Evolutionary conservation across 2,888 invertebrate species (phyloP), one percentile per base, ranked within the genome.

Genomic region (Lordiphosa fenestrarum): DNA sequence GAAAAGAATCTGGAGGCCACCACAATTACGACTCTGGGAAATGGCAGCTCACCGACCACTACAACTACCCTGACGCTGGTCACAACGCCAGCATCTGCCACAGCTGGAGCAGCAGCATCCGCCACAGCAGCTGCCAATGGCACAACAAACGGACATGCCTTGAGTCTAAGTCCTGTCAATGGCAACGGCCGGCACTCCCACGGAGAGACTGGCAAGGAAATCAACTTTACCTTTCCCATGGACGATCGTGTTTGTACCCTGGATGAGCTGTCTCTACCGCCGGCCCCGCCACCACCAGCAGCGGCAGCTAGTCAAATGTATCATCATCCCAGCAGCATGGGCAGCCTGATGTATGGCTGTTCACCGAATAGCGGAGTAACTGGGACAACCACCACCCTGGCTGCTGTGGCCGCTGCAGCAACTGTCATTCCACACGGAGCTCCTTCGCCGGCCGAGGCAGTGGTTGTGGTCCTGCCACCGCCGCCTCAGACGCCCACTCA

Each of bases 181-280:
- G 76, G 72, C 30, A 72, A 74, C 62, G 67, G 75, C 61, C 69
- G n/a, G 51, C 47, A 39, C 37, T 15, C 42, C 19, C 12, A 35
- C 5, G 56, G 53, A n/a, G 73, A 69, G 10, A 63, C 44, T 23
- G 84, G 81, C 66, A 89, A 88, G 58, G 92, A 92, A 84, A 91
- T 92, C 69, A 92, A 90, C 87, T 92, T 92, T 81, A 91, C 91
- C 85, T 92, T 92, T 87, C 91, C 92, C 35, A 88, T 91, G 54
- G 89, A 89, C 63, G 89, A 89, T 76, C 87, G 89, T 47, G 89
- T 90, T 44, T 90, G 90, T 66, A 90, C 89, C 57, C 88, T 90
- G 74, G 90, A 89, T 77, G 90, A 90, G 58, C 72, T 90, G 15
- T 80, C 87, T 3, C 47, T 87, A 60, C 89, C 89, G 3, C 86